Base-by-base conservation (phyloP, 2,888 invertebrate species). In the Drosophila emarginata region DNA sequence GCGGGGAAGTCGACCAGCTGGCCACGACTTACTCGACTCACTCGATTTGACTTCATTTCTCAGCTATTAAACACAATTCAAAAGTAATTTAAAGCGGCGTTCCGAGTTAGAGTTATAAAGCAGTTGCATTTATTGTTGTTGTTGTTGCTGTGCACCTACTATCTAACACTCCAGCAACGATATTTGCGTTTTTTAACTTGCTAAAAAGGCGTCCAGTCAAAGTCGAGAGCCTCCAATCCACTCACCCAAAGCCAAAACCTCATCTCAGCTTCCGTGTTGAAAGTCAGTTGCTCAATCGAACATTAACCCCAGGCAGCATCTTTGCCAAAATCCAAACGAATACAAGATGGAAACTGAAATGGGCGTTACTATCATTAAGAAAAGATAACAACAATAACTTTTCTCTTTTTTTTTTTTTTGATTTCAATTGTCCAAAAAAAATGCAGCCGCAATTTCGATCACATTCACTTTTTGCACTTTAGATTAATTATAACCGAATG, bases 31-130 rank as follows among this genome's bases (percentile, higher is more conserved):
- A 73, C 60, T 63, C 64, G 66, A 32, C 32, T 32, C 5, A 28
- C 45, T 61, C 59, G 45, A 64, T 57, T 79, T 79, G 87, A 69
- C 82, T 82, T 82, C 83, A 78, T 85, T 87, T 87, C 86, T 83
- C 88, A 84, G 80, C 88, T 78, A 87, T 84, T 84, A 87, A 84
- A 70, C 88, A 77, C 83, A 86, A 86, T 87, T 84, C 80, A 36
- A 84, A 76, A 75, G 77, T 87, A 87, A 85, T 86, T 87, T 81
- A 59, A 83, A 86, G 71, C 76, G 67, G 67, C 77, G 50, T 63
- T 51, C 60, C 39, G 21, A 57, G 4, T 45, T 45, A 28, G 72
- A 62, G 21, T 61, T 61, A 63, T 70, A 53, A 40, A 2, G 57
- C 59, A 57, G 28, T 6, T 28, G 6, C 4, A 4, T 1, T 32